Percentiles rank a stretch among this genome's conserved stretches.
These are phyloP conservation scores for Pachydiplax longipennis DNA, from an alignment of 2,888 invertebrate species.

Conservation along the genomic window DNA sequence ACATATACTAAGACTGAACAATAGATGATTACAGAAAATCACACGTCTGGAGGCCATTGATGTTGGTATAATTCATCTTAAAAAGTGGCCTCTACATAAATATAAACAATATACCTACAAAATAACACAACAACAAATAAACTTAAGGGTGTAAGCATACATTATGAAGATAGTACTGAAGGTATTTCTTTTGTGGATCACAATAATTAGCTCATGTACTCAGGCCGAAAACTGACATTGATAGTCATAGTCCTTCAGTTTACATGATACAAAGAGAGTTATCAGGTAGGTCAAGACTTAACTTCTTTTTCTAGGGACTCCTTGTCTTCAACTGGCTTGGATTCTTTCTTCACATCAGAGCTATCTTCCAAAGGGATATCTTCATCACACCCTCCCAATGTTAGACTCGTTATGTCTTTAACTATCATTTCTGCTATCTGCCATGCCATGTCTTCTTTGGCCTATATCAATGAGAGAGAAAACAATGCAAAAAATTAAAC, in stretches of 20 bases:
- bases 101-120: background rate
- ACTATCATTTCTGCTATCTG: conserved; percentile 97
- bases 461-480: conserved; percentile 56
- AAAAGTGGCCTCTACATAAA: background rate
- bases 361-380: background rate
- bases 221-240: background rate
- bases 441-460: conserved; percentile 96
- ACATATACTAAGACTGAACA: background rate
- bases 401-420: conserved; percentile 90
- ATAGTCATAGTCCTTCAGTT: background rate
- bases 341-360: background rate
- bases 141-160: background rate
- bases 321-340: background rate
- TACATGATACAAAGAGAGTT: background rate
- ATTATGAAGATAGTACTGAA: background rate
- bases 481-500: background rate
- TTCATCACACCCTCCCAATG: conserved; percentile 63
- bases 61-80: background rate
- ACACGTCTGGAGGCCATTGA: background rate
- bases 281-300: conserved; percentile 37
- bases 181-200: background rate
- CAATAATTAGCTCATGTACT: background rate
- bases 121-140: background rate
- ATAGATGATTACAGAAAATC: background rate
- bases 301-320: conserved; percentile 13